phyloP scores from a whole-genome alignment of 1,140 invertebrate species.

The Paracyclopina nana region DNA sequence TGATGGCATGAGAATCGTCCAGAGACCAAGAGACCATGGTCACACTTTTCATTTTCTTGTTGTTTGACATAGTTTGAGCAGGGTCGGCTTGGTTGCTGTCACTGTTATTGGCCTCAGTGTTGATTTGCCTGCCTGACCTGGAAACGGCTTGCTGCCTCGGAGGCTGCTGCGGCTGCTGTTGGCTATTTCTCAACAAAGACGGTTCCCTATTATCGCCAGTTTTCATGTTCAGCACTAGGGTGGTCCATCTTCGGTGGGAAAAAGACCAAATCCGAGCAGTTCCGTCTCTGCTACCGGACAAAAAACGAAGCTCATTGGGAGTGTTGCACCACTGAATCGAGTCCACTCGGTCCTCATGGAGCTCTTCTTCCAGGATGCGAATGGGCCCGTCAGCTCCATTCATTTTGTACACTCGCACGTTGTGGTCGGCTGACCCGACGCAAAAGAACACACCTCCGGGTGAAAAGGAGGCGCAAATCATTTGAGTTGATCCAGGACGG shows the following conservation, averaged over 20 bases:
- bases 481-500: constrained; percentile 76
- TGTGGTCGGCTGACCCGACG: constrained; percentile 78
- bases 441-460: constrained; percentile 80
- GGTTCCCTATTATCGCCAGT: not conserved
- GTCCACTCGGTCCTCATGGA: constrained; percentile 81
- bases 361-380: constrained; percentile 59
- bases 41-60: constrained; percentile 36
- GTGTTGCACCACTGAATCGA: constrained; percentile 80
- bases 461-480: constrained; percentile 87
- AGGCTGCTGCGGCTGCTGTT: too few relatives aligned
- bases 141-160: not conserved
- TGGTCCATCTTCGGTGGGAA: constrained; percentile 69
- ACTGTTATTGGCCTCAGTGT: not conserved
- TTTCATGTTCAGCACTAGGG: constrained; percentile 50
- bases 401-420: constrained; percentile 69
- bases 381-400: constrained; percentile 44
- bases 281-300: constrained; percentile 92
- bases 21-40: constrained; percentile 91
- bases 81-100: not conserved
- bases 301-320: constrained; percentile 45
- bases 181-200: too few relatives aligned
- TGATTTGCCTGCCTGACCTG: not conserved
- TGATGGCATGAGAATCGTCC: constrained; percentile 68
- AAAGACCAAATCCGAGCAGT: constrained; percentile 83
- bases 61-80: too few relatives aligned